Evolutionary conservation across 2,797 vertebrate genomes (phyloP), one percentile per base, ranked within the genome.

Genomic region (Sphenopsis melanotis): DNA sequence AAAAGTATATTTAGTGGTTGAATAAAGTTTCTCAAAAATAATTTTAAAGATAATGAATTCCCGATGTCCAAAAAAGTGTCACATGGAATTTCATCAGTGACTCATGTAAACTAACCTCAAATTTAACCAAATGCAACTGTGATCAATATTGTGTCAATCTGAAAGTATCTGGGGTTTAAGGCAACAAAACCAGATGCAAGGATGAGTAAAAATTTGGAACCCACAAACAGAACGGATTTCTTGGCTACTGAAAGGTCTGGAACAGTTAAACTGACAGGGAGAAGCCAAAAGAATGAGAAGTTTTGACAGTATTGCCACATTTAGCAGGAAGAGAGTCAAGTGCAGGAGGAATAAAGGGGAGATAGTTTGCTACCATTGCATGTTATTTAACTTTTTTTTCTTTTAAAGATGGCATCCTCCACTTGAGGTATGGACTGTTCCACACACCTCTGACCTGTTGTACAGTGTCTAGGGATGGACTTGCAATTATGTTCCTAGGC

Each of bases 31-130:
- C 76, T 78, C 36, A 87, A 90, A 95, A 83, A 87, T 91, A 22
- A 60, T 88, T 93, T 76, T 56, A 78, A 93, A 91, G 77, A 86
- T 96, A 97, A 97, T 94, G 78, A 92, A 91, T 68, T 89, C 90
- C 89, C 27, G 12, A 95, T 95, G 91, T 83, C 64, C 30, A 49
- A 87, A 53, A 79, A 70, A 71, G 47, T 14, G 69, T 50, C 94
- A 93, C 64, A 92, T 85, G 44, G 76, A 90, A 96, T 52, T 89
- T 83, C 77, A 87, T 93, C 63, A 72, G 19, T 70, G 83, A 77
- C 93, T 96, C 78, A 52, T 87, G 77, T 87, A 95, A 96, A 95
- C 91, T 96, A 96, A 95, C 64, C 50, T 93, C 78, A 87, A 89
- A 92, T 95, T 83, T 87, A 93, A 83, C 75, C 89, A 93, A 69